Percentiles rank a stretch among this genome's conserved stretches.
Evolutionary conservation across 2,888 invertebrate species (phyloP).

Genomic region (Clitarchus hookeri): DNA sequence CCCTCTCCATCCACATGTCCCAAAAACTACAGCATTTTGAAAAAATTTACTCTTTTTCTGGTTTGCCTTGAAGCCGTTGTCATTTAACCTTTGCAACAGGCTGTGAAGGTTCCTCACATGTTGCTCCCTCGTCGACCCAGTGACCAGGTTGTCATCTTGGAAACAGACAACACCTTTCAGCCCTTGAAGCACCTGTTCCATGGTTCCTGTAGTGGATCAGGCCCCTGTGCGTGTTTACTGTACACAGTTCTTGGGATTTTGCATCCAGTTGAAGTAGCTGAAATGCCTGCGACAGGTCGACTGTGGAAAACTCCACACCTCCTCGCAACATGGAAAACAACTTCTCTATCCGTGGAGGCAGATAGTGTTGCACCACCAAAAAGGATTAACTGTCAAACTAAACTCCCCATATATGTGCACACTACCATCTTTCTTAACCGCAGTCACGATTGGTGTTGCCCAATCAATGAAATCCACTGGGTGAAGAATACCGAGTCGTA

Average conservation of each 20-base stretch:
- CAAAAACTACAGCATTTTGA: neutral
- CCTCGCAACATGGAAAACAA: too few species aligned
- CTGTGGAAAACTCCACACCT: too few species aligned
- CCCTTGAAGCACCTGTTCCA: constrained; percentile 28
- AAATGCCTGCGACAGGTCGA: too few species aligned
- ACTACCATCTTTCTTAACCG: too few species aligned
- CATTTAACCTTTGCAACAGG: constrained; percentile 22
- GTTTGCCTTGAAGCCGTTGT: constrained; percentile 28
- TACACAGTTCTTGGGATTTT: neutral
- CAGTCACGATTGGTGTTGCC: too few species aligned
- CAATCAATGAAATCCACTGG: too few species aligned
- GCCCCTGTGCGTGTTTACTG: constrained; percentile 24
- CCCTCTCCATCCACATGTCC: neutral
- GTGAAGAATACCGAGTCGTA: too few species aligned
- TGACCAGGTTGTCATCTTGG: constrained; percentile 28
- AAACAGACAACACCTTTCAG: constrained; percentile 27
- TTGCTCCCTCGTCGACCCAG: neutral
- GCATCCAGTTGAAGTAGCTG: too few species aligned
- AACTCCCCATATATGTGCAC: too few species aligned
- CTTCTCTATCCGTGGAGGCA: too few species aligned
- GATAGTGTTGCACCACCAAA: too few species aligned
- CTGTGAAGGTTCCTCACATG: neutral
- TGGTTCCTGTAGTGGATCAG: neutral
- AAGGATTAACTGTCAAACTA: too few species aligned
- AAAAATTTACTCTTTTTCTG: constrained; percentile 17